These are phyloP conservation scores for Meta bourneti DNA, from an alignment of 2,888 invertebrate genomes.

Conservation along the genomic window DNA sequence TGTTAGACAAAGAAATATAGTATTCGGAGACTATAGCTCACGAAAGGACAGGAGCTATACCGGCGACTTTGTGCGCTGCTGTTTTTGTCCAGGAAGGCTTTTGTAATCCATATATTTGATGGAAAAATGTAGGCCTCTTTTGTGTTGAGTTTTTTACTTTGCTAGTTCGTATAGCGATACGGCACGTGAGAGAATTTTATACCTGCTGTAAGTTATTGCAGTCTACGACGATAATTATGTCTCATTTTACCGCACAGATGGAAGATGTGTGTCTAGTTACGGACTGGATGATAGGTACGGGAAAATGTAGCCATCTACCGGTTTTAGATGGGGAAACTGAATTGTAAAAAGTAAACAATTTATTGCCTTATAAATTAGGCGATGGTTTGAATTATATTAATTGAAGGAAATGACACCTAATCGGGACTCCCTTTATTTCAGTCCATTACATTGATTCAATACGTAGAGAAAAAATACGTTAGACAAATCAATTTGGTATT, in stretches of 20 bases:
- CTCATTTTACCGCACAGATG: no score
- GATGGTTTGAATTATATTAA: no score
- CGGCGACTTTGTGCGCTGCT: conserved; percentile 20
- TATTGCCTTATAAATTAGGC: no score
- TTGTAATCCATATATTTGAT: conserved; percentile 21
- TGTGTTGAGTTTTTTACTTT: background rate
- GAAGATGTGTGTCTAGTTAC: no score
- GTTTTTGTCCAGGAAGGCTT: conserved; percentile 11
- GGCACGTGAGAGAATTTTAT: conserved; percentile 16
- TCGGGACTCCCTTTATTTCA: no score
- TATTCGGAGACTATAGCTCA: conserved; percentile 22
- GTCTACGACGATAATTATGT: no score
- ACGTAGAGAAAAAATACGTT: conserved; percentile 67
- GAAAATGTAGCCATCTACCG: no score
- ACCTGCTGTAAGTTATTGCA: background rate
- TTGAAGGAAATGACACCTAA: no score
- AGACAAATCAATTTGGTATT: conserved; percentile 46
- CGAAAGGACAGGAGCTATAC: conserved; percentile 36
- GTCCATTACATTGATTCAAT: no score
- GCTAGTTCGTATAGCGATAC: background rate
- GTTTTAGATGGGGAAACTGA: no score
- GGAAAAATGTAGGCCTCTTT: conserved; percentile 28
- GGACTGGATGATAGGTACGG: no score
- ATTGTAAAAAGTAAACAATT: no score
- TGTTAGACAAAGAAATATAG: conserved; percentile 63